phyloP scores from a whole-genome alignment of 2,888 invertebrate species.

The Melinaea menophilus region DNA sequence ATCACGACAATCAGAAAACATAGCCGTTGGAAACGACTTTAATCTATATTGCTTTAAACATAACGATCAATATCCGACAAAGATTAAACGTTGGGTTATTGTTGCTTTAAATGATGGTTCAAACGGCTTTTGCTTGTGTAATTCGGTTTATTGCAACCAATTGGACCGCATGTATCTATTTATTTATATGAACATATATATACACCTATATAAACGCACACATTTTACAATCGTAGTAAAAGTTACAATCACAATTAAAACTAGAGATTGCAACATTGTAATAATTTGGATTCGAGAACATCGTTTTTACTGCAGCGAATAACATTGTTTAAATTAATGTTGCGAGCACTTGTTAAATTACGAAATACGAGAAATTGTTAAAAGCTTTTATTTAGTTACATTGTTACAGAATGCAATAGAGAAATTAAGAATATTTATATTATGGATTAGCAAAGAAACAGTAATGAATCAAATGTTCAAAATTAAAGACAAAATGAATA shows the following conservation, averaged over 20 bases:
- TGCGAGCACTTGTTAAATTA: too few species aligned
- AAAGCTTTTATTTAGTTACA: too few species aligned
- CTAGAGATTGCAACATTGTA: conserved; percentile 2
- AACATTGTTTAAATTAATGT: conserved; percentile 1
- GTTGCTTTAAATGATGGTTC: neutral
- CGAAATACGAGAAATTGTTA: too few species aligned
- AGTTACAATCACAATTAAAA: conserved; percentile 5
- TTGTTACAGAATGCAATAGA: too few species aligned
- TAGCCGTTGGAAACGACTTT: neutral
- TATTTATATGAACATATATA: neutral
- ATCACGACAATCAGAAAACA: neutral
- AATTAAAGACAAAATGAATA: too few species aligned
- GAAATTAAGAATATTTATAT: too few species aligned
- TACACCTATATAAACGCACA: neutral
- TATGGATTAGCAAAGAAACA: too few species aligned
- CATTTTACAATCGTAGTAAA: neutral
- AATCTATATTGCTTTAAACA: neutral
- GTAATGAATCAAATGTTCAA: too few species aligned
- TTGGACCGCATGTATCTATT: neutral
- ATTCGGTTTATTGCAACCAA: conserved; percentile 2
- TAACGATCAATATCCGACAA: neutral
- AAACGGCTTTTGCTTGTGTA: neutral
- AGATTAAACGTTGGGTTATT: neutral
- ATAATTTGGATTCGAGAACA: neutral
- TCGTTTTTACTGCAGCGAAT: neutral